Evolutionary conservation across 2,797 vertebrate species (phyloP).

Genomic region (Falco rusticolus): DNA sequence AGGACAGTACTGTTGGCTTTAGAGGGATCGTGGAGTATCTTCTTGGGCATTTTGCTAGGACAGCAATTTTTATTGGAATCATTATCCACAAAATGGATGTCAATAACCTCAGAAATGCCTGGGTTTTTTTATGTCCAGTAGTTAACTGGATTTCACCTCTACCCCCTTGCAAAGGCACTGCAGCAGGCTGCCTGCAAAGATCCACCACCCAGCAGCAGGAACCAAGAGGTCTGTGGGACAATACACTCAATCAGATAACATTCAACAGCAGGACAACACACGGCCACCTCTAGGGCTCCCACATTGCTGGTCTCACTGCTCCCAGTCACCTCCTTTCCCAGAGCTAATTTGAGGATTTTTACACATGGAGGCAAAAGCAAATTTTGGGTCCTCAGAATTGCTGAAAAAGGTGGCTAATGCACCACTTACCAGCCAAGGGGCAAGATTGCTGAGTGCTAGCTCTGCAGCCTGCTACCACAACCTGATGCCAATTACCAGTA

Average conservation of each 20-base stretch:
- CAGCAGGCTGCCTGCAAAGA: neutral
- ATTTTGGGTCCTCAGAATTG: neutral
- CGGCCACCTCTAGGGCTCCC: neutral
- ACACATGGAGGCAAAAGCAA: neutral
- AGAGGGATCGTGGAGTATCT: neutral
- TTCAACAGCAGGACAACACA: neutral
- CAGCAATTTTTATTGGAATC: neutral
- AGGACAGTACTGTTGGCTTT: neutral
- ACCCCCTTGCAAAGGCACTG: neutral
- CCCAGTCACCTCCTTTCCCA: neutral
- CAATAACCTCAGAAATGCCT: neutral
- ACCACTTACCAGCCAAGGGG: neutral
- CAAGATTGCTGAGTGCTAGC: neutral
- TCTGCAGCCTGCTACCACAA: neutral
- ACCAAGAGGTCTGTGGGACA: neutral
- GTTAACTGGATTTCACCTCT: neutral
- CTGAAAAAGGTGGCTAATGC: neutral
- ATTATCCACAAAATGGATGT: rapidly evolving
- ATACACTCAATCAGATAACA: neutral
- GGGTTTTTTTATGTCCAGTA: neutral
- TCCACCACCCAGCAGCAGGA: neutral
- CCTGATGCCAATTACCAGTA: neutral
- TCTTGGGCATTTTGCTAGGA: neutral
- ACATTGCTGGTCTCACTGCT: neutral
- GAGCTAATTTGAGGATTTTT: rapidly evolving